Percentiles rank a stretch among this genome's conserved stretches.
phyloP scores from a whole-genome alignment of 2,113 vertebrate genomes.

The Cyrtonyx montezumae region DNA sequence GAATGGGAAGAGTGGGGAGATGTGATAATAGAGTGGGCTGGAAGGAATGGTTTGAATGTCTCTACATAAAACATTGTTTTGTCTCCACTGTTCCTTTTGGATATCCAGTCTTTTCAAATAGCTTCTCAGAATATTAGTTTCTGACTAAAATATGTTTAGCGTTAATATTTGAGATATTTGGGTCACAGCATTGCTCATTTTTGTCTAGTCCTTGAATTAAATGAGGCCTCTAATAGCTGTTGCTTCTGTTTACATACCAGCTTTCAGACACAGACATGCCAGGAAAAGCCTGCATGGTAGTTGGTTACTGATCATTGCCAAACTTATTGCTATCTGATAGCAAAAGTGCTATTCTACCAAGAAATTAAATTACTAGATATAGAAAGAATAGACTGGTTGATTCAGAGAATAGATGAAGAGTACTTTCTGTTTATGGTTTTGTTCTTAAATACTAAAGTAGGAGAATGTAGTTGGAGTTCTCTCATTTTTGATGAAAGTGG shows the following conservation, averaged over 20 bases:
- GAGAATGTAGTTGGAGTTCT: not conserved
- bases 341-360: not conserved
- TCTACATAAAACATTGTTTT: not conserved
- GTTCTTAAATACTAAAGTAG: not conserved
- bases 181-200: constrained; percentile 59
- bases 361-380: not conserved
- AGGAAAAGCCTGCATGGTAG: not conserved
- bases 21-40: not conserved
- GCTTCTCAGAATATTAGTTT: constrained; percentile 49
- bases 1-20: not conserved
- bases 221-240: constrained; percentile 37
- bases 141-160: constrained; percentile 39
- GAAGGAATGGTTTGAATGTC: not conserved
- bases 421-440: not conserved
- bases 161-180: constrained; percentile 45
- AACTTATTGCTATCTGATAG: not conserved
- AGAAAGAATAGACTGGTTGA: not conserved
- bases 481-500: not conserved
- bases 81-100: not conserved
- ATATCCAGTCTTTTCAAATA: constrained; percentile 33
- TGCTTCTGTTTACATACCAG: constrained; percentile 21
- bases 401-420: not conserved
- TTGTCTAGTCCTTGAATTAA: constrained; percentile 49
- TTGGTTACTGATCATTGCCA: not conserved
- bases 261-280: constrained; percentile 1